These are phyloP conservation scores for Euura lappo DNA, from an alignment of 1,140 invertebrate genomes.

Conservation along the genomic window DNA sequence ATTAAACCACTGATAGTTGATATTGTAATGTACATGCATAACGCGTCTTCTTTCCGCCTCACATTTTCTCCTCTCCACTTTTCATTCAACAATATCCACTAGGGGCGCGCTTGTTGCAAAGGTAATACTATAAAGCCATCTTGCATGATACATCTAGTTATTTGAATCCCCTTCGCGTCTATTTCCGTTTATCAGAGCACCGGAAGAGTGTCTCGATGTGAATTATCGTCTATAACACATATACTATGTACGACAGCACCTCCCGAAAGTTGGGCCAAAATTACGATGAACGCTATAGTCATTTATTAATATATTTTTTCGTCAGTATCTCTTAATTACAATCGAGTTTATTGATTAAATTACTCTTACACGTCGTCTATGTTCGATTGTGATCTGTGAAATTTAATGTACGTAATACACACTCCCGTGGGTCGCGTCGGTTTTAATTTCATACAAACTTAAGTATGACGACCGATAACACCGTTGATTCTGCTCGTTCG, in stretches of 20 bases:
- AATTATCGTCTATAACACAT: background rate
- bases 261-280: background rate
- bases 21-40: constrained; percentile 21
- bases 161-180: background rate
- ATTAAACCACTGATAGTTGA: constrained; percentile 53
- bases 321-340: background rate
- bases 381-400: background rate
- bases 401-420: background rate
- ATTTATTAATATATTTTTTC: background rate
- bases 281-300: background rate
- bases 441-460: background rate
- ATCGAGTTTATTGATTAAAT: background rate
- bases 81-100: constrained; percentile 1
- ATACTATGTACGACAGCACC: background rate
- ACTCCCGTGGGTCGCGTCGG: too few relatives aligned
- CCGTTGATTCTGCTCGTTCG: background rate
- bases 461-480: background rate
- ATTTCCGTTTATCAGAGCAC: background rate
- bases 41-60: constrained; percentile 8
- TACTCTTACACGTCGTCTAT: background rate
- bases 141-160: background rate
- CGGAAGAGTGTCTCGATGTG: too few relatives aligned
- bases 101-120: background rate
- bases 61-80: constrained; percentile 13
- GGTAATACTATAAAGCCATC: background rate